phyloP scores from a whole-genome alignment of 1,140 invertebrate species.

The Drosophila nigrodunni region DNA sequence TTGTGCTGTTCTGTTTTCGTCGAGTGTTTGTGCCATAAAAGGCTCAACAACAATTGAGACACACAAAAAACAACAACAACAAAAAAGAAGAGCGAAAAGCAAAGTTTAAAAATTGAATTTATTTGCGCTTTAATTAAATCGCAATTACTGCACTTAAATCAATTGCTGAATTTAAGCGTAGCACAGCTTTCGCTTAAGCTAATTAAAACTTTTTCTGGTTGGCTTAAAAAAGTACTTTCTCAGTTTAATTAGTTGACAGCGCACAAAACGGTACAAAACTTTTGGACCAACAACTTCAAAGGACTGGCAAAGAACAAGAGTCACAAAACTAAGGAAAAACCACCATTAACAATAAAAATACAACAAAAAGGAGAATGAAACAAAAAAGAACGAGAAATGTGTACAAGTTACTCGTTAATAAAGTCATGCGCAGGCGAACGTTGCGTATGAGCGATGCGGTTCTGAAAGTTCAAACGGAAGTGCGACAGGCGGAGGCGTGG shows the following conservation, averaged over 20 bases:
- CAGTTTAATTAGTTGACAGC: constrained; percentile 47
- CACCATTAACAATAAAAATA: constrained; percentile 1
- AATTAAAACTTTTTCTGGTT: constrained; percentile 45
- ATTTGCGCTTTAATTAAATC: constrained; percentile 50
- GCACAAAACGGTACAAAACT: constrained; percentile 42
- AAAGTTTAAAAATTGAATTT: constrained; percentile 17
- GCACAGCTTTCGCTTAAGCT: constrained; percentile 40
- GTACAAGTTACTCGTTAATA: constrained; percentile 40
- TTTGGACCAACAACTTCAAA: constrained; percentile 34
- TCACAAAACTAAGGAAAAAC: constrained; percentile 9
- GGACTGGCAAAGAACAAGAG: neutral
- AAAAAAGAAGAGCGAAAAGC: neutral
- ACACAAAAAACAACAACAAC: constrained; percentile 7
- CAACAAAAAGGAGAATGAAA: neutral
- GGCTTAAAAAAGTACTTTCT: constrained; percentile 14
- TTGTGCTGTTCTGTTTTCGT: constrained; percentile 40
- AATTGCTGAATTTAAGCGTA: constrained; percentile 11
- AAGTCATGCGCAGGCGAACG: constrained; percentile 31
- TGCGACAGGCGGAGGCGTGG: neutral
- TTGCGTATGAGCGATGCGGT: constrained; percentile 43
- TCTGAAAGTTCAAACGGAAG: neutral
- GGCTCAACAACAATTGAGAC: constrained; percentile 9
- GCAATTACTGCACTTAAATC: constrained; percentile 41
- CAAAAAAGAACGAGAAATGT: neutral
- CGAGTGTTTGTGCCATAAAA: constrained; percentile 47